Base-by-base conservation (phyloP, 2,888 invertebrate species). In the Chaitophorus viminalis region DNA sequence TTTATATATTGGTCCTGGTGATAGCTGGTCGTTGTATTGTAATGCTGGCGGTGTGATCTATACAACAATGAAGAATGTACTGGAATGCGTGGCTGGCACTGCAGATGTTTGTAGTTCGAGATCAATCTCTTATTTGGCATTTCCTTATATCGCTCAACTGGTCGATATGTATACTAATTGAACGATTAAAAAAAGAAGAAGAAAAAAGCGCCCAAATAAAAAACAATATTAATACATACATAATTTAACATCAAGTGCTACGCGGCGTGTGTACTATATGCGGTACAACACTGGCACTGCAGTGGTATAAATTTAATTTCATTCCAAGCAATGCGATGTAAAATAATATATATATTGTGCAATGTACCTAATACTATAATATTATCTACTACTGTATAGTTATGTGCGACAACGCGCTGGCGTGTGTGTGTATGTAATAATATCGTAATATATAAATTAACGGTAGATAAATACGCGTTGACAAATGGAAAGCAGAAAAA, bases 21-120 rank as follows among this genome's bases (percentile, higher is more conserved):
- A 65, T 75, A 18, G 76, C 46, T 25, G 65, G 75, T 65, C 18
- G 65, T 76, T 25, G 75, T 39, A 65, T 76, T 25, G 75, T 39
- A 65, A 75, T 84, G 68, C 76, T 65, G 76, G 83, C 84, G 84
- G 84, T 68, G 84, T 85, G 84, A 77, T 85, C 65, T 52, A 33
- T 85, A 85, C 84, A 85, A 85, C 84, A 77, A 85, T 85, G 68
- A 85, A 77, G 84, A 85, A 85, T 85, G 76, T 68, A 46, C n/a
- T 68, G 84, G 84, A 85, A 85, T 85, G 84, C 76, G 76, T 68
- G 5, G 65, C 76, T 76, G 76, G 84, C 68, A 83, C 74, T 60
- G 82, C 82, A 74, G 82, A 74, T 74, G 82, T 60, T 83, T n/a
- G 70, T 29, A 25, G 70, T n/a, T n/a, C 60, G 72, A 82, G 82